Conservation (phyloP, 2,113 vertebrate genomes). For the Corythoichthys haematopterus region DNA sequence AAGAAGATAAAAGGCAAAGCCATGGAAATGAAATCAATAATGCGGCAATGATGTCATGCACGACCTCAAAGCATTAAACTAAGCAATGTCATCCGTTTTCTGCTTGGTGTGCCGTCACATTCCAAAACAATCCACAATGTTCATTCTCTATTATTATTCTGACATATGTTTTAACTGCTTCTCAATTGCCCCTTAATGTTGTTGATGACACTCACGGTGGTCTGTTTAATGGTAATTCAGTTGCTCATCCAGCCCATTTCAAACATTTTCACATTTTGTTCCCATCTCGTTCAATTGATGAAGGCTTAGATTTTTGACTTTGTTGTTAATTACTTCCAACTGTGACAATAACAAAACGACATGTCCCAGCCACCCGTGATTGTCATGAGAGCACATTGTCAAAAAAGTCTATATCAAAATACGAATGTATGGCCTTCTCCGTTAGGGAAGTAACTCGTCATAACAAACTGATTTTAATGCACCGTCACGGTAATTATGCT, state of each 20-base stretch:
- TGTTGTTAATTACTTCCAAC: conserved; percentile 1
- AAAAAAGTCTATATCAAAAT: neutral
- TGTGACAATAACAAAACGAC: neutral
- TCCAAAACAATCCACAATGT: neutral
- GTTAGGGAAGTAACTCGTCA: conserved; percentile 16
- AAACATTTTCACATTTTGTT: conserved; percentile 6
- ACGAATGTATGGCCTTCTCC: conserved; percentile 2
- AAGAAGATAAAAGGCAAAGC: neutral
- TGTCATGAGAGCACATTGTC: neutral
- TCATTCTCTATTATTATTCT: neutral
- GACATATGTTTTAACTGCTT: neutral
- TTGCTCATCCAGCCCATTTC: conserved; percentile 8
- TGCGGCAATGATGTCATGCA: neutral
- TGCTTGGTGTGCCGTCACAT: neutral
- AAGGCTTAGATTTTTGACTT: neutral
- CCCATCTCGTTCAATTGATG: neutral
- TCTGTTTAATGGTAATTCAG: neutral
- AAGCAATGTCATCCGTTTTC: neutral
- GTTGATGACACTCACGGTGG: conserved; percentile 2
- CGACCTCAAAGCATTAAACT: neutral
- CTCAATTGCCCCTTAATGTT: neutral
- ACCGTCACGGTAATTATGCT: conserved; percentile 29
- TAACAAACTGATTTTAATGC: conserved; percentile 8
- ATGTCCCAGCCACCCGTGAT: neutral
- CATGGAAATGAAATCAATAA: neutral